Conservation (phyloP, 2,113 vertebrate genomes). For the Ophthalmolycus amberensis region DNA sequence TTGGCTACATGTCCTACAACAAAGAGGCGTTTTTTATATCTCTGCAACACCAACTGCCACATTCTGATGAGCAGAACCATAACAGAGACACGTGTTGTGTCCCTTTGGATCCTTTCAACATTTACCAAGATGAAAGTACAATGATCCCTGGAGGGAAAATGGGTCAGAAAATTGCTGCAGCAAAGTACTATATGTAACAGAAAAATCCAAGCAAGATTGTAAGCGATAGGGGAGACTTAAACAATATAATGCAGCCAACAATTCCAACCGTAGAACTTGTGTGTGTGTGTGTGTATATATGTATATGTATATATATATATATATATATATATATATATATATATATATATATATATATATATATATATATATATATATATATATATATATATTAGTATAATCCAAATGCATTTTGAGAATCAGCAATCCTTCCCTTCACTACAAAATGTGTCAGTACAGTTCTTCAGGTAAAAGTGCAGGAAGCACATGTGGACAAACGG, state of each 20-base stretch:
- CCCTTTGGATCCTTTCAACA: slow-evolving; percentile 6
- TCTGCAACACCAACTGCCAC: not conserved
- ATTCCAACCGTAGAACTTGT: not conserved
- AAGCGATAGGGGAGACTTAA: not conserved
- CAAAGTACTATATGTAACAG: slow-evolving; percentile 24
- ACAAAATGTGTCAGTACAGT: too few relatives aligned
- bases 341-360: too few relatives aligned
- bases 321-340: too few relatives aligned
- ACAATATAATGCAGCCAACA: not conserved
- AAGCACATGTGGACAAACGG: too few relatives aligned
- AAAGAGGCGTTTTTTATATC: not conserved
- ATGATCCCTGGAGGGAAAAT: not conserved
- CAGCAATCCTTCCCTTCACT: not conserved
- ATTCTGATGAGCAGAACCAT: not conserved
- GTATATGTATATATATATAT: too few relatives aligned
- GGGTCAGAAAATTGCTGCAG: slow-evolving; percentile 6
- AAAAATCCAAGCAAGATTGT: not conserved
- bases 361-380: too few relatives aligned
- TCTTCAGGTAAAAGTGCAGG: too few relatives aligned
- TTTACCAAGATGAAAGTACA: not conserved
- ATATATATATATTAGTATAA: not conserved
- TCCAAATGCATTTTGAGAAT: not conserved
- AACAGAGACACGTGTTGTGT: not conserved
- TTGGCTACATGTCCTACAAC: not conserved
- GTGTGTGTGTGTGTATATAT: too few relatives aligned